phyloP scores from a whole-genome alignment of 2,113 vertebrate genomes.

The Xyrauchen texanus region DNA sequence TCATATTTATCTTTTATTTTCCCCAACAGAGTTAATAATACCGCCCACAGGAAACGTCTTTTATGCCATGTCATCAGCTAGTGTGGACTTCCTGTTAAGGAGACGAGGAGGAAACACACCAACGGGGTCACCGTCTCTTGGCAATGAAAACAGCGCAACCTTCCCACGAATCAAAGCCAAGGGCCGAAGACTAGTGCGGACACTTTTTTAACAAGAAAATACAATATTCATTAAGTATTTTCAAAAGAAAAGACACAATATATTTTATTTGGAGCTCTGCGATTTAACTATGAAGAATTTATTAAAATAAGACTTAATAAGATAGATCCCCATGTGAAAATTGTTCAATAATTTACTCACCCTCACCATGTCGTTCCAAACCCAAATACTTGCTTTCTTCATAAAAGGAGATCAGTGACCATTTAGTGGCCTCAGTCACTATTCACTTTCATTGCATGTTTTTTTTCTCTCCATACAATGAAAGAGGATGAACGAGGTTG shows the following conservation, averaged over 20 bases:
- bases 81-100: constrained; percentile 84
- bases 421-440: no score
- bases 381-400: no score
- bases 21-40: constrained; percentile 79
- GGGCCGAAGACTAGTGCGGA: constrained; percentile 81
- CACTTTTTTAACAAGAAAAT: constrained; percentile 68
- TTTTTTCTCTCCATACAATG: no score
- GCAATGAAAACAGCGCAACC: constrained; percentile 78
- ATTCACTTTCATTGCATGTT: no score
- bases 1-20: constrained; percentile 11
- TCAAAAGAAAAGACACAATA: constrained; percentile 7
- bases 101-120: constrained; percentile 68
- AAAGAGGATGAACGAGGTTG: no score
- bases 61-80: constrained; percentile 86
- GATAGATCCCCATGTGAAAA: no score
- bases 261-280: constrained; percentile 1
- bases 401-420: no score
- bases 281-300: background rate
- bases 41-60: constrained; percentile 86
- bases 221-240: background rate
- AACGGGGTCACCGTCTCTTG: constrained; percentile 61
- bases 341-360: no score
- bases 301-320: background rate
- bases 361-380: no score
- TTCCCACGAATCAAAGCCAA: constrained; percentile 88